Base-by-base conservation (phyloP, 2,888 invertebrate genomes). In the Sphecodes monilicornis region DNA sequence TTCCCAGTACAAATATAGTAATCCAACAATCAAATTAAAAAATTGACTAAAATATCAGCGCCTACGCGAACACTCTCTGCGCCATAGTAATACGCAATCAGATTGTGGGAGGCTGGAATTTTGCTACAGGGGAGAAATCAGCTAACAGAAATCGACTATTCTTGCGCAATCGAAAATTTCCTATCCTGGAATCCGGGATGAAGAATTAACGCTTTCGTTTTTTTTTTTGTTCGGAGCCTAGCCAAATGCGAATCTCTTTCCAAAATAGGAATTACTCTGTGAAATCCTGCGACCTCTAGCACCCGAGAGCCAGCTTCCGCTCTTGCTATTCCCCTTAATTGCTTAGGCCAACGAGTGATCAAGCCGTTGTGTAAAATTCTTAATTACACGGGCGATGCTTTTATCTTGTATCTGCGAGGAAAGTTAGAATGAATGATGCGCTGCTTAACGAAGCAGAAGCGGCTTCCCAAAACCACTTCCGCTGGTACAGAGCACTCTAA, bases 271-370 rank as follows among this genome's bases (percentile, higher is more conserved):
- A 64, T 18, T 32, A 18, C 64, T 39, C 32, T 76, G 89, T 80
- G 89, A 89, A 89, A 89, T 83, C 85, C 75, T 66, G 11, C 32
- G 54, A 72, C 39, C 46, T 57, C 66, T 54, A n/a, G 46, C 50
- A 11, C 13, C 60, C 60, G 16, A 5, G 16, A 29, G 18, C 29
- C 64, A 41, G 26, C 32, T n/a, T 10, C 43, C 13, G 10, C n/a
- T 26, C 54, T 54, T 46, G 13, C 41, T 32, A n/a, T 32, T 6
- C n/a, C 43, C 29, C 57, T 22, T 87, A 87, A 85, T 85, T 78
- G 69, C 74, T 32, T 36, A 54, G 39, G 74, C 69, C 76, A 84
- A 81, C 64, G n/a, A 18, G 41, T 57, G 54, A 84, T 73, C 32
- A 46, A 50, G 13, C 22, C 36, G 43, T 16, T 11, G 16, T 10